Evolutionary conservation across 2,797 vertebrate genomes (phyloP), one percentile per base, ranked within the genome.

Genomic region (Eremophila alpestris): DNA sequence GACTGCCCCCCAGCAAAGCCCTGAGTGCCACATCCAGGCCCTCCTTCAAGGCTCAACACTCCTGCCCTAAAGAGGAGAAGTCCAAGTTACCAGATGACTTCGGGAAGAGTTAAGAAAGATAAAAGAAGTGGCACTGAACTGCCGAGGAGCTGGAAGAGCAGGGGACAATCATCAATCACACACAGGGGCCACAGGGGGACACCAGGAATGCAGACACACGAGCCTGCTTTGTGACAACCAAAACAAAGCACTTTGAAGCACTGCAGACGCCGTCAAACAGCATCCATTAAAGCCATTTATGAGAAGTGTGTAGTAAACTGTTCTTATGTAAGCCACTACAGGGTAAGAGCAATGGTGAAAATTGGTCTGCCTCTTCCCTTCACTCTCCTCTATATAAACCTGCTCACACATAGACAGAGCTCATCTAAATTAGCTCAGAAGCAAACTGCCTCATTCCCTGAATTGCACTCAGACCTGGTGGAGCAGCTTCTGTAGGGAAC

Each of bases 371-470:
- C 81, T 96, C 87, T 93, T 89, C n/a, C 52, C 55, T 74, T 87
- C 84, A 43, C 87, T 56, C 95, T 84, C 64, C 87, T 87, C 67
- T 92, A 49, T 84, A 79, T 69, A 55, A 89, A 95, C 89, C 79
- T 77, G 87, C 91, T 92, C 94, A 86, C 74, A 80, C 88, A 76
- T 11, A 89, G 86, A 51, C 67, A 84, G 76, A 89, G 87, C 90
- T 91, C 87, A 54, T 78, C 81, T 64, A 54, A 90, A 87, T 85
- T 76, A 95, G 85, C 81, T 84, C 8, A 4, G 94, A 83, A 89
- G 94, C 91, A 45, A 85, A 95, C 68, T 89, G 92, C 94, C 86
- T 94, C 91, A 19, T 76, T 96, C 94, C 87, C 91, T 90, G 79
- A 91, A 95, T 63, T 90, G 95, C 93, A 89, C 94, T 90, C 46